Conservation (phyloP, 2,797 vertebrate species). For the Cercopithecus petaurista region DNA sequence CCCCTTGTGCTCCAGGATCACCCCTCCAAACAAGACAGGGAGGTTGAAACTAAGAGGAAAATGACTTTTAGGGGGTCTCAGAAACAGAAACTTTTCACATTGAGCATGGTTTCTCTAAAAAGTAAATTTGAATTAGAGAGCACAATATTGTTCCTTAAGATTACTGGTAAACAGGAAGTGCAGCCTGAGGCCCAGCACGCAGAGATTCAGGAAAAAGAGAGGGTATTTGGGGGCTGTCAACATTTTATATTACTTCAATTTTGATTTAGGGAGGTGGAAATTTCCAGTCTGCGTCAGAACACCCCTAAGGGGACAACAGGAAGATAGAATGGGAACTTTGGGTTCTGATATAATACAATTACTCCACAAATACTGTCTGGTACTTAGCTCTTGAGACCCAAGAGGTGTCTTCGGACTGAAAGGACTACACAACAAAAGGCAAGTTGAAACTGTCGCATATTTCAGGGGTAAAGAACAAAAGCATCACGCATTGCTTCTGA, state of each 20-base stretch:
- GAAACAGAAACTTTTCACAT: neutral
- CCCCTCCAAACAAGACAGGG: neutral
- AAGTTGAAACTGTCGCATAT: neutral
- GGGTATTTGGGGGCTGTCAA: neutral
- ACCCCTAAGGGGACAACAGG: neutral
- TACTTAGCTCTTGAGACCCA: neutral
- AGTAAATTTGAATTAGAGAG: neutral
- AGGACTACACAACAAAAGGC: neutral
- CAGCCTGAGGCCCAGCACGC: neutral
- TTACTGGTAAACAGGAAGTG: neutral
- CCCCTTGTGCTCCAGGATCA: neutral
- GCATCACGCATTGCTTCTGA: neutral
- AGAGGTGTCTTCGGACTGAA: neutral
- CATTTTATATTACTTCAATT: neutral
- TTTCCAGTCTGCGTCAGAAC: neutral
- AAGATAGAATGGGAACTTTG: neutral
- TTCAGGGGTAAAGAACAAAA: neutral
- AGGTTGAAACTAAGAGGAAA: neutral
- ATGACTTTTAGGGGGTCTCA: neutral
- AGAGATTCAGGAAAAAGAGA: neutral
- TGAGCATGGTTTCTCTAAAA: neutral
- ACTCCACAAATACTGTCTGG: neutral
- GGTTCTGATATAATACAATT: neutral
- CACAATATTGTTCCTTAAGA: neutral
- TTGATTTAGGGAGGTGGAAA: slow-evolving; percentile 7